Conservation (phyloP, 2,888 invertebrate genomes). For the Urechis unicinctus region DNA sequence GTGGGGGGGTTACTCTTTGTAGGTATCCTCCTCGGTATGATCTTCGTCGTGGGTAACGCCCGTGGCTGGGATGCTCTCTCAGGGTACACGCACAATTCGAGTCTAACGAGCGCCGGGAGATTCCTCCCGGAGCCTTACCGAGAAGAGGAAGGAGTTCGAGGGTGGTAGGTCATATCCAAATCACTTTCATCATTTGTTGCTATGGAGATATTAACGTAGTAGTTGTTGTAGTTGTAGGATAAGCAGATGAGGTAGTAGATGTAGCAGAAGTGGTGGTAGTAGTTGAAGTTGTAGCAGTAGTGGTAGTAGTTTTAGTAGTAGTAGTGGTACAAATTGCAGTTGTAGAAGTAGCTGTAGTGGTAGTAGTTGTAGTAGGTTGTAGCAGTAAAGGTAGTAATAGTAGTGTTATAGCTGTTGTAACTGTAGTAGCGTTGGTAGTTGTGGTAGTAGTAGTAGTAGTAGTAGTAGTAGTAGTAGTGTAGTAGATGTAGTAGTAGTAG, state of each 20-base stretch:
- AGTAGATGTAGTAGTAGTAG: too few relatives aligned
- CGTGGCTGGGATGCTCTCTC: constrained; percentile 20
- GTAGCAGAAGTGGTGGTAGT: neutral
- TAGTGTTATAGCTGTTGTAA: too few relatives aligned
- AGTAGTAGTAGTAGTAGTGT: too few relatives aligned
- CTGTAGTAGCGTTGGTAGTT: too few relatives aligned
- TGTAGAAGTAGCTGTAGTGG: neutral
- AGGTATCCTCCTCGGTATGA: neutral
- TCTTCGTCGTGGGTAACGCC: constrained; percentile 5
- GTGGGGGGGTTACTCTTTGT: constrained; percentile 12
- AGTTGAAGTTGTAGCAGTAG: too few relatives aligned
- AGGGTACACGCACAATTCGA: constrained; percentile 20
- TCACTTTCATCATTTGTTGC: neutral
- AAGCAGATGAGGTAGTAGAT: neutral
- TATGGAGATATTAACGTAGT: neutral
- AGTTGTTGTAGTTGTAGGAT: neutral
- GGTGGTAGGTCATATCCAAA: constrained; percentile 14
- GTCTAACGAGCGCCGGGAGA: constrained; percentile 14
- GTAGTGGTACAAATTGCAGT: neutral
- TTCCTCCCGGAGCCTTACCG: constrained; percentile 19
- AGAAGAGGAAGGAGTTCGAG: constrained; percentile 18
- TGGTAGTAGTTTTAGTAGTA: too few relatives aligned
- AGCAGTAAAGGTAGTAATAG: too few relatives aligned
- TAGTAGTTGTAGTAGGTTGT: too few relatives aligned
- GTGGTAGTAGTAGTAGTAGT: too few relatives aligned